phyloP scores from a whole-genome alignment of 2,888 invertebrate genomes.

The Callyntrura guangdongensis region DNA sequence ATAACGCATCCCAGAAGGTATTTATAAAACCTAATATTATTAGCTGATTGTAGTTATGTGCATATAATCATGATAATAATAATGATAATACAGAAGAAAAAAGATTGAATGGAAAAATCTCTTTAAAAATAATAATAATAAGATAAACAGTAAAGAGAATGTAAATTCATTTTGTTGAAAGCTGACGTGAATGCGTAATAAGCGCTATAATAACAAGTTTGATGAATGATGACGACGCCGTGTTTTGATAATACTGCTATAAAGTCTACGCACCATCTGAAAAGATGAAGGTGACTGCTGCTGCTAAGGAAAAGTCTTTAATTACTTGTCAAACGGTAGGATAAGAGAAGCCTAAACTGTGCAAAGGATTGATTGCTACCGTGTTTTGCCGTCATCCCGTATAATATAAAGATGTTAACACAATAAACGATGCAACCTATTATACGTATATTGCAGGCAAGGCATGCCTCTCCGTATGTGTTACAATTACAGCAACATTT shows the following conservation, averaged over 20 bases:
- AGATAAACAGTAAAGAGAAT: conserved; percentile 44
- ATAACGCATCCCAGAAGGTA: too few relatives aligned
- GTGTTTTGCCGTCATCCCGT: conserved; percentile 21
- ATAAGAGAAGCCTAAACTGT: background rate
- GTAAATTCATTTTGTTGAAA: conserved; percentile 50
- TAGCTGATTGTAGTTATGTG: background rate
- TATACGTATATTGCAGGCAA: background rate
- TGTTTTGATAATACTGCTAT: background rate
- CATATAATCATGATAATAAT: background rate
- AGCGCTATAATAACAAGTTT: conserved; percentile 47
- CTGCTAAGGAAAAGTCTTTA: conserved; percentile 31
- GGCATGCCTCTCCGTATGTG: background rate
- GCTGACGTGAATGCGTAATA: conserved; percentile 68
- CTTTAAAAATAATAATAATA: conserved; percentile 27
- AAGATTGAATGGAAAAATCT: conserved; percentile 30
- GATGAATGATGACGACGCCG: background rate
- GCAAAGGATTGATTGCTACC: conserved; percentile 26
- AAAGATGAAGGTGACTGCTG: conserved; percentile 27
- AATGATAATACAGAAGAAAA: background rate
- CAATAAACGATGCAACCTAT: background rate
- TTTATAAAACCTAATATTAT: background rate
- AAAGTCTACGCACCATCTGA: background rate
- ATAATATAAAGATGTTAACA: conserved; percentile 28
- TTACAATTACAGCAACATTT: background rate
- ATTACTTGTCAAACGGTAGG: conserved; percentile 62